Evolutionary conservation across 2,888 invertebrate genomes (phyloP).

Genomic region (Athripsodes cinereus): DNA sequence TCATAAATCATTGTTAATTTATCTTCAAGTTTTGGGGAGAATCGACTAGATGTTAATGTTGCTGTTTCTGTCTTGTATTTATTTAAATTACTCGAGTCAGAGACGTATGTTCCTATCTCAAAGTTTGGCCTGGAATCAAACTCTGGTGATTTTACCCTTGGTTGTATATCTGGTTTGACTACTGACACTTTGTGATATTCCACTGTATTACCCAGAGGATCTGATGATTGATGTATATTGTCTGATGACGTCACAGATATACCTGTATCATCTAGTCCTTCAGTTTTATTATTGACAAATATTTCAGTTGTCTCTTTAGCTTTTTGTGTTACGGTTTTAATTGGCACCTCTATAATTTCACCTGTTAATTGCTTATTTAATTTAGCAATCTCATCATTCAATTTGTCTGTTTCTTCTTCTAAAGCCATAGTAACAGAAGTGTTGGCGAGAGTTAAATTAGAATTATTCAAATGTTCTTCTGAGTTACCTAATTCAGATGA

Average conservation of each 20-base stretch:
- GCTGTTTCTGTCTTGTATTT: conserved; percentile 22
- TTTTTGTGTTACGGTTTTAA: conserved; percentile 29
- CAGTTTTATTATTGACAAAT: conserved; percentile 16
- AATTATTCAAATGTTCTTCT: conserved; percentile 20
- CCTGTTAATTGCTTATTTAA: conserved; percentile 14
- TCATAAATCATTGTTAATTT: conserved; percentile 47
- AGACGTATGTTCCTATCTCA: conserved; percentile 24
- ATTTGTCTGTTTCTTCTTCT: conserved; percentile 31
- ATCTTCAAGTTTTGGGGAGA: conserved; percentile 36
- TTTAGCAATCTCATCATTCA: conserved; percentile 24
- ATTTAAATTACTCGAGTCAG: conserved; percentile 13
- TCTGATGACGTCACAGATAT: conserved; percentile 7
- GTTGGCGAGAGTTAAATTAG: conserved; percentile 23
- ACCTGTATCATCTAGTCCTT: neutral
- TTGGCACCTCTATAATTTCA: conserved; percentile 12
- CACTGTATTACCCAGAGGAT: neutral
- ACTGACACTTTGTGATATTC: conserved; percentile 5
- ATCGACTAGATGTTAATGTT: conserved; percentile 14
- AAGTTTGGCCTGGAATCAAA: conserved; percentile 20
- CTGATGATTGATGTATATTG: neutral
- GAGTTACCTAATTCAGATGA: conserved; percentile 38
- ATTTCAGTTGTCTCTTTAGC: conserved; percentile 31
- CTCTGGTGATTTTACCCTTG: conserved; percentile 16
- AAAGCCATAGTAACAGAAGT: conserved; percentile 23
- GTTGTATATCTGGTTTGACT: conserved; percentile 20